Evolutionary conservation across 2,888 invertebrate genomes (phyloP), one percentile per base, ranked within the genome.

Genomic region (Lithophane ornitopus): DNA sequence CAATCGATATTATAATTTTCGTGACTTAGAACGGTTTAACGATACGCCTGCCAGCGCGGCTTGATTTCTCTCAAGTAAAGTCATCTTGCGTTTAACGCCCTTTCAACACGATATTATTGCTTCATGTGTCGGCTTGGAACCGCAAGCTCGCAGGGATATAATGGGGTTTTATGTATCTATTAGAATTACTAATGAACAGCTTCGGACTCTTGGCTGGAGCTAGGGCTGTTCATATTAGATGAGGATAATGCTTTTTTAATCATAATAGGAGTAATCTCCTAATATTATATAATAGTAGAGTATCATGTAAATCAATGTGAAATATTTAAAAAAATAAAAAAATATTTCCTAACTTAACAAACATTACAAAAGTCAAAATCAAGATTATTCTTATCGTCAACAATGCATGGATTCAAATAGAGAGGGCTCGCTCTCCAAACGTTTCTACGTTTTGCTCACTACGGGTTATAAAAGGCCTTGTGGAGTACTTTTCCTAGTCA

Each of bases 1-100:
- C 71, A 77, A 74, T 76, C 79, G 70, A 82, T 82, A 74, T 74
- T 68, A 70, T 77, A 72, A 63, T 69, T 66, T 63, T 56, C 44
- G 34, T 70, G 58, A 56, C 28, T 59, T 72, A 59, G 66, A 41
- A 26, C 46, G 61, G 39, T 76, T 59, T 59, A 52, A 52, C 61
- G n/a, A 58, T 41, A 46, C 26, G 22, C 34, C n/a, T 39, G 56
- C 52, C 49, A 74, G 52, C 26, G 66, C 34, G 41, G 39, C 26
- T 82, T 52, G 65, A 72, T 70, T 74, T 68, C 52, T 58, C 61
- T 58, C 28, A 71, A 26, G 34, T 49, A 39, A 81, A 62, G 58
- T 68, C 41, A 70, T 69, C 52, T 69, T 54, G 46, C 12, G 34
- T 63, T 65, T 26, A 70, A 52, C 49, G 56, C 46, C 71, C 58